Evolutionary conservation across 1,140 invertebrate species (phyloP).

Genomic region (Cherax destructor): DNA sequence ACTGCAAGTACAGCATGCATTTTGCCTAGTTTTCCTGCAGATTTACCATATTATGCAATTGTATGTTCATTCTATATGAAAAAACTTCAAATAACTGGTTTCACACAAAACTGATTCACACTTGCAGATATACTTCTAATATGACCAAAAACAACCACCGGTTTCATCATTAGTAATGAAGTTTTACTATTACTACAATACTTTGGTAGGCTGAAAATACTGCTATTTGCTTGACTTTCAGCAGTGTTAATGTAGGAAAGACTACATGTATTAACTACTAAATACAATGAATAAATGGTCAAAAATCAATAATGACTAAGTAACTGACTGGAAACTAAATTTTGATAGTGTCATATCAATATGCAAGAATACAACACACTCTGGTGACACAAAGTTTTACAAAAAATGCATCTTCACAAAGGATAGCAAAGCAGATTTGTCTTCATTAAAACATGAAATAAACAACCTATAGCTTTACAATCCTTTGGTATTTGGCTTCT

Average conservation of each 20-base stretch:
- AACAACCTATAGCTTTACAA: background rate
- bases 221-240: background rate
- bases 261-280: background rate
- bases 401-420: background rate
- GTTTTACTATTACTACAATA: background rate
- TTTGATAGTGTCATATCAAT: background rate
- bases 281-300: background rate
- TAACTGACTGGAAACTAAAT: background rate
- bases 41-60: no score
- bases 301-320: background rate
- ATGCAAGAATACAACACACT: background rate
- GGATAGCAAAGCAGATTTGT: background rate
- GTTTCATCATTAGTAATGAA: background rate
- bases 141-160: background rate
- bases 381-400: background rate
- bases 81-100: no score
- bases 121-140: background rate
- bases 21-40: no score
- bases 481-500: background rate
- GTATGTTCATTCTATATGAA: no score
- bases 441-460: slow-evolving; percentile 1
- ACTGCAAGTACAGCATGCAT: no score
- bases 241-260: background rate
- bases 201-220: background rate
- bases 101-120: background rate